Base-by-base conservation (phyloP, 2,113 vertebrate genomes). In the Cyanoramphus novaezelandiae region DNA sequence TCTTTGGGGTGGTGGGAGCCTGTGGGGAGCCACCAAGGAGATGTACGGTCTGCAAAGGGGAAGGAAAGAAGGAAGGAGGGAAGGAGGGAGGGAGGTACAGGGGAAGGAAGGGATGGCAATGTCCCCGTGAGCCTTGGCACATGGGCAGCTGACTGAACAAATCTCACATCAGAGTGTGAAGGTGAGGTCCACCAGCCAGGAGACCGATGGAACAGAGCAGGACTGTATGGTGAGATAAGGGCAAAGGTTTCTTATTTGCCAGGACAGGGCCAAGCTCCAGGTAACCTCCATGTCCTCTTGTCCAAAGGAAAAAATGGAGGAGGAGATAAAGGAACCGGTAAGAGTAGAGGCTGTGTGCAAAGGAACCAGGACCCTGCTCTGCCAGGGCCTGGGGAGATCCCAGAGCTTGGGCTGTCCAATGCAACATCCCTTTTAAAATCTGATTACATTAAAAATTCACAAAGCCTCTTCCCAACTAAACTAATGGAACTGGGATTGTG, bases 371-470 rank as follows among this genome's bases (percentile, higher is more conserved):
- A 78, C 18, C 50, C 37, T 37, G 52, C 74, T 84, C 71, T 44
- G 19, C 50, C 46, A 29, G 63, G 70, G 71, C 65, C 50, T 23
- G 35, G 37, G 43, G 33, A 86, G 79, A 72, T 68, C 63, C 52
- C 6, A 4, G 62, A 68, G 53, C 91, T 64, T 15, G 49, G 68
- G 78, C 71, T 90, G 78, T 81, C 87, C 88, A 17, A 3, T 6
- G 6, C 49, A 59, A 74, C 85, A 43, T 74, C 75, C 71, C 33
- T 63, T 84, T 82, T 88, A 92, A 96, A 96, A 96, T 62, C 68
- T 83, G 94, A 95, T 97, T 97, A 96, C 86, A 88, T 83, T 83
- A 95, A 93, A 97, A 94, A 93, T 0, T 1, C 55, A 39, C 79
- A 83, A 95, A 97, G 86, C 76, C 85, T 90, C 87, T 83, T 88